Evolutionary conservation across 2,888 invertebrate genomes (phyloP).

Genomic region (Mythimna vitellina): DNA sequence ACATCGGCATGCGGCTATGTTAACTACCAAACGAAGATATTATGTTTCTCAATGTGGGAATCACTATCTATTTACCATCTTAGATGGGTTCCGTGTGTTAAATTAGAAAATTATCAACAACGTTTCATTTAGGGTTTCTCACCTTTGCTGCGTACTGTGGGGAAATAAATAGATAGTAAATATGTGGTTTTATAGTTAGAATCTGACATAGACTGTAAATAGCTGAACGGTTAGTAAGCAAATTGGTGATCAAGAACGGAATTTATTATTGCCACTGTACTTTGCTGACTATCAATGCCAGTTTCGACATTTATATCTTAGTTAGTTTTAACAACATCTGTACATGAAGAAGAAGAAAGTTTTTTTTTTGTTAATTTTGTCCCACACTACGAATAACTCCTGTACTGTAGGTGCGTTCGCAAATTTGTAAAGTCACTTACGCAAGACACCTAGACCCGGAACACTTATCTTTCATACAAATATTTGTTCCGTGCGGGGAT

Average conservation of each 20-base stretch:
- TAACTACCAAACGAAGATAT: slow-evolving; percentile 70
- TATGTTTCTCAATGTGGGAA: slow-evolving; percentile 72
- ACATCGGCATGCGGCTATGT: slow-evolving; percentile 72
- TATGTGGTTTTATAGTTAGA: slow-evolving; percentile 1
- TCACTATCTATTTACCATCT: slow-evolving; percentile 67
- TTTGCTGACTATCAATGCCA: not conserved
- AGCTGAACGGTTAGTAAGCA: not conserved
- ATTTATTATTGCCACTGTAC: slow-evolving; percentile 8
- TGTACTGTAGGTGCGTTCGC: too few relatives aligned
- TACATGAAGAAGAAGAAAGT: not conserved
- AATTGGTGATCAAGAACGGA: slow-evolving; percentile 8
- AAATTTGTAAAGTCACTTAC: too few relatives aligned
- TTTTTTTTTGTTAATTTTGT: not conserved
- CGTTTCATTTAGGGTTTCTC: slow-evolving; percentile 45
- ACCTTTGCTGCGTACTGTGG: slow-evolving; percentile 5
- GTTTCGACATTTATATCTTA: slow-evolving; percentile 1
- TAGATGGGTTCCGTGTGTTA: slow-evolving; percentile 55
- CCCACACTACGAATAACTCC: too few relatives aligned
- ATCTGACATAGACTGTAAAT: slow-evolving; percentile 4
- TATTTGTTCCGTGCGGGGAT: too few relatives aligned
- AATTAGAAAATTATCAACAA: slow-evolving; percentile 57
- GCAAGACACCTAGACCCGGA: too few relatives aligned
- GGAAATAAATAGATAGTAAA: slow-evolving; percentile 5
- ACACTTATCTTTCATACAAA: too few relatives aligned
- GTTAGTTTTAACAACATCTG: not conserved